Base-by-base conservation (phyloP, 2,888 invertebrate genomes). In the Ferdinandea cuprea region DNA sequence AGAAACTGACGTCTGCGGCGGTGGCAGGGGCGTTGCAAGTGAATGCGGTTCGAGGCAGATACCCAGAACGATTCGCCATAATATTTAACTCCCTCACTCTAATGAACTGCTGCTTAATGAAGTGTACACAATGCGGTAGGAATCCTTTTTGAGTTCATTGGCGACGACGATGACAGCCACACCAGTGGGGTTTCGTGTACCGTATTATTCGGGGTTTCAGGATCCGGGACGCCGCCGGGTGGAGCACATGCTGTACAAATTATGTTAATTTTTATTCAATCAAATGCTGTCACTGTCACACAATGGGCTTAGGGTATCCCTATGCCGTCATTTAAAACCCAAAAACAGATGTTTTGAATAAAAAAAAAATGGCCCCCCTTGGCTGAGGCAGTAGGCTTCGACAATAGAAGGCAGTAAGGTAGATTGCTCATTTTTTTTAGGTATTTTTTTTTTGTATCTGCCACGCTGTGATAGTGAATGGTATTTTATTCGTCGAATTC, bases 71-170 rank as follows among this genome's bases (percentile, higher is more conserved):
- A n/a, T n/a, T 44, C 7, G 1, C 50, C 58, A 63, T 11, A 35
- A 15, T 40, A 28, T 28, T 2, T 30, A 46, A 44, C 50, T 3
- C 73, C 40, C 59, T 30, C 37, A 63, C 50, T 32, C 52, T 56
- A 48, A 81, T 76, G 50, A 76, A 81, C 56, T 76, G 63, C 56
- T 59, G 59, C 76, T 59, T 81, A 81, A 81, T 81, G 80, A 80
- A 80, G 80, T 81, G 80, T 69, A 80, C 80, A 80, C 80, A 80
- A 69, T 80, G 80, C 37, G 76, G 80, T 46, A 52, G 76, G 69
- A 76, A 79, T 80, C 69, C 76, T 69, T 69, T 65, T 74, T 63
- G 69, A 80, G 69, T 69, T 76, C 76, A 80, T 63, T 69, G 61
- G 63, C 15, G 76, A 80, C 13, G 59, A 73, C 15, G 76, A 80